phyloP scores from a whole-genome alignment of 2,888 invertebrate species.

The Papilio demoleus region DNA sequence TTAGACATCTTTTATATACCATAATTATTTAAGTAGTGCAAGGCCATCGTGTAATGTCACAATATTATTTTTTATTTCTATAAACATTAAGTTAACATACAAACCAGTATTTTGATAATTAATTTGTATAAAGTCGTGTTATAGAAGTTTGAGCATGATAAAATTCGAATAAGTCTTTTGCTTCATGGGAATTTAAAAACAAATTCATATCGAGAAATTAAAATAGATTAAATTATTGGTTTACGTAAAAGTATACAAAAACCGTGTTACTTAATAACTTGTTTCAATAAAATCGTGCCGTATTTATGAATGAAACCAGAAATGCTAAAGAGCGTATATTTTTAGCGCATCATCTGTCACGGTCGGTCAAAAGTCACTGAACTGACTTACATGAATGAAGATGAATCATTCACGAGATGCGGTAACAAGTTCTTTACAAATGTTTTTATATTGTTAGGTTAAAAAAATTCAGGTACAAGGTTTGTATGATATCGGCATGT shows the following conservation, averaged over 20 bases:
- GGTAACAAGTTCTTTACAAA: background rate
- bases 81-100: background rate
- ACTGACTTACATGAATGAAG: slow-evolving; percentile 17
- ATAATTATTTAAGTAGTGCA: background rate
- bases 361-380: slow-evolving; percentile 24
- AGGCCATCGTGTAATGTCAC: slow-evolving; percentile 2
- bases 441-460: no score
- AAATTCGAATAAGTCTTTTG: no score
- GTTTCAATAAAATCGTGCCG: background rate
- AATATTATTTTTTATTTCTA: background rate
- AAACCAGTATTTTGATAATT: no score
- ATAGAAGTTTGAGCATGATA: no score
- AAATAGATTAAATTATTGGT: background rate
- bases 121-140: no score
- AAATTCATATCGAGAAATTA: background rate
- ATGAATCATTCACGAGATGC: background rate
- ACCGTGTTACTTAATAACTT: background rate
- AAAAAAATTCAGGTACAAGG: no score
- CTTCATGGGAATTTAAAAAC: no score
- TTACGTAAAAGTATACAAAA: background rate
- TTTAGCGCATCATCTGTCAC: slow-evolving; percentile 10
- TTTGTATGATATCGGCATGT: no score
- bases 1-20: background rate
- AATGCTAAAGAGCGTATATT: slow-evolving; percentile 3
- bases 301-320: slow-evolving; percentile 18